A percentile compares a stretch with the other conserved stretches of the same genome.
These are phyloP conservation scores for Otolemur crassicaudatus DNA, from an alignment of 2,797 vertebrate genomes.

Conservation along the genomic window DNA sequence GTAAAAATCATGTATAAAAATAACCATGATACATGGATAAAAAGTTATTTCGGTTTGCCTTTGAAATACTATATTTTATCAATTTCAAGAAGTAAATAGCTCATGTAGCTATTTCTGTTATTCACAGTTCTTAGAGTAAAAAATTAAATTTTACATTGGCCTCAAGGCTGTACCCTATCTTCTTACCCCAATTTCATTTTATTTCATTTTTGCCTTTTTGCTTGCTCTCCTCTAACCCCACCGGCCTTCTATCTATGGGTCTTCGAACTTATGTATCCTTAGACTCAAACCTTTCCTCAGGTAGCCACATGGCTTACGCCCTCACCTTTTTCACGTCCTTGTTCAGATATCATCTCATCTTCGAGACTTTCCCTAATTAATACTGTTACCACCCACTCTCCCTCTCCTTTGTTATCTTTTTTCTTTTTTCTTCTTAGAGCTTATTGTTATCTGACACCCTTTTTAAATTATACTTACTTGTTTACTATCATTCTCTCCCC, in stretches of 20 bases:
- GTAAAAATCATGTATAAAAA: not conserved
- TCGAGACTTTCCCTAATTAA: not conserved
- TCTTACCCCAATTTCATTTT: not conserved
- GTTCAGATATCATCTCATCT: not conserved
- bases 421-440: not conserved
- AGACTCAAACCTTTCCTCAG: not conserved
- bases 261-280: not conserved
- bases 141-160: not conserved
- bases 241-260: not conserved
- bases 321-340: not conserved
- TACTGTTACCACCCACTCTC: not conserved
- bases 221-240: not conserved
- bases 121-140: not conserved
- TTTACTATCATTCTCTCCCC: not conserved
- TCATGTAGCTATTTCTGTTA: constrained; percentile 14
- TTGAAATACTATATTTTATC: not conserved
- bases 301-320: not conserved
- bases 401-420: not conserved
- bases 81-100: not conserved
- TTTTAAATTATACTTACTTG: not conserved
- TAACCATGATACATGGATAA: not conserved
- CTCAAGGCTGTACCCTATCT: not conserved
- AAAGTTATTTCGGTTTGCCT: not conserved
- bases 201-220: not conserved
- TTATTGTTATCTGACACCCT: not conserved